Evolutionary conservation across 1,140 invertebrate species (phyloP), one percentile per base, ranked within the genome.

Genomic region (Drosophila grimshawi): DNA sequence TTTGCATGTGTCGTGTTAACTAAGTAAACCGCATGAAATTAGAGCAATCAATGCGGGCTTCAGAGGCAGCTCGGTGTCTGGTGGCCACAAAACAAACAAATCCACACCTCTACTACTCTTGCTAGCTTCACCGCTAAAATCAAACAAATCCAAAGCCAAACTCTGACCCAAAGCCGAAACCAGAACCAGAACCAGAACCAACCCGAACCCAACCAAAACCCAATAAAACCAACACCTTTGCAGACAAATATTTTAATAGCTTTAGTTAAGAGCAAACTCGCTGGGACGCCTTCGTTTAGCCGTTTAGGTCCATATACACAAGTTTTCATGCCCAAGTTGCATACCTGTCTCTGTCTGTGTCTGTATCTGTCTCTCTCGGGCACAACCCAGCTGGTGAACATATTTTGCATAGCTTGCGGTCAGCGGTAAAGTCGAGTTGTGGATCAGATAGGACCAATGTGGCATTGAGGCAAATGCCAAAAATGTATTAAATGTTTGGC

Each of bases 231-330:
- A 80, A 76, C 77, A 80, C 78, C 78, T 80, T 64, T 80, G 78
- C 63, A 74, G 60, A 72, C 76, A 80, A 80, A 76, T 81, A 76
- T 76, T 80, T 39, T 60, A 79, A 79, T 67, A 52, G 76, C 56
- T 52, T 37, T 59, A 67, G 41, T 59, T 49, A 39, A 49, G 35
- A 37, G 66, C 10, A 62, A 63, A 62, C 53, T 19, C 43, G 39
- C 37, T 55, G 48, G 46, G 43, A 6, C 37, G 35, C 37, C 45
- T 39, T 35, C 35, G 11, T 52, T 29, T 5, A 61, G 27, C 33
- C 19, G 49, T 30, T 8, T 39, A 11, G 5, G 41, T 32, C 41
- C 49, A 33, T 33, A 33, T 5, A 33, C 2, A 33, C 39, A 43
- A 43, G 39, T 43, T 43, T 43, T 43, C 2, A 43, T 43, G 39